Conservation (phyloP, 2,888 invertebrate species). For the Campoplex capitator region DNA sequence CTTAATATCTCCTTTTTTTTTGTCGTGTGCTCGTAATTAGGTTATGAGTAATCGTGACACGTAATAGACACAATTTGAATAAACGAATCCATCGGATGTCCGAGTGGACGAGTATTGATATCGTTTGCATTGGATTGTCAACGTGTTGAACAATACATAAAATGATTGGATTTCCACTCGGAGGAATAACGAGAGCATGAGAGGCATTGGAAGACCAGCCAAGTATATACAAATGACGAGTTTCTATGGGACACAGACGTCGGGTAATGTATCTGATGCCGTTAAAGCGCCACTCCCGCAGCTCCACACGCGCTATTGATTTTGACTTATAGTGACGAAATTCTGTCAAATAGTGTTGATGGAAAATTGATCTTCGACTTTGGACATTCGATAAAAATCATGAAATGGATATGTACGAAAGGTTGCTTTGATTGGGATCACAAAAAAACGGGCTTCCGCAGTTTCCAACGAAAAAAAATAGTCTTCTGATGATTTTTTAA, state of each 20-base stretch:
- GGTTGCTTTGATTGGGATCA: not conserved
- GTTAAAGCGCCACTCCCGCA: not conserved
- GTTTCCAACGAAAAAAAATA: no score
- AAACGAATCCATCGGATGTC: not conserved
- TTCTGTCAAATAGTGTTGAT: not conserved
- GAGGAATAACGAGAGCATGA: not conserved
- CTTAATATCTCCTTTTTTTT: not conserved
- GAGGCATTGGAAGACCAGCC: not conserved
- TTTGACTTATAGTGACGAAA: not conserved
- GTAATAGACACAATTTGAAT: not conserved
- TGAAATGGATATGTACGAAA: not conserved
- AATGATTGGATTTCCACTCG: constrained; percentile 16
- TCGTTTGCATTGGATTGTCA: not conserved
- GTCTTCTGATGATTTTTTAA: no score
- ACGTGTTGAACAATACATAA: not conserved
- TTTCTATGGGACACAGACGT: constrained; percentile 4
- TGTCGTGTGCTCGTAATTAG: not conserved
- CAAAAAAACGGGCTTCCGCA: not conserved
- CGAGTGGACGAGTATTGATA: not conserved
- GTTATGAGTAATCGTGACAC: not conserved
- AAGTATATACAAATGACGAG: constrained; percentile 12
- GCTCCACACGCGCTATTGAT: not conserved
- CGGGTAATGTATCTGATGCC: constrained; percentile 10
- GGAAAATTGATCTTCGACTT: not conserved
- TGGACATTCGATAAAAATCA: not conserved